phyloP scores from a whole-genome alignment of 1,140 invertebrate genomes.

The Zaprionus camerounensis region DNA sequence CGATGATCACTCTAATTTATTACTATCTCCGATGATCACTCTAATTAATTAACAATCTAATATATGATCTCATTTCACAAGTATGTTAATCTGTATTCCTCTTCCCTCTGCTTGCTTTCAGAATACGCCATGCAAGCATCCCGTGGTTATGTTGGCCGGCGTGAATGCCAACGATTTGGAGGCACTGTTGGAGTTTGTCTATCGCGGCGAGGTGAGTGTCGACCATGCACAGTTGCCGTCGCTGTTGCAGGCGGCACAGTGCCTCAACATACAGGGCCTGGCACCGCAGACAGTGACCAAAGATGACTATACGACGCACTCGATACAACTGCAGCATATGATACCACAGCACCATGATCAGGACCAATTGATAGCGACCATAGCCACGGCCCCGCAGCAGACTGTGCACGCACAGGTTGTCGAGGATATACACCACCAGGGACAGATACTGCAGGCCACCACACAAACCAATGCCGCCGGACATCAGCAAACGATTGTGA shows the following conservation, averaged over 20 bases:
- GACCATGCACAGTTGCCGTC: constrained; percentile 87
- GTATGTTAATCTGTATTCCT: background rate
- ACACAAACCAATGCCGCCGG: constrained; percentile 76
- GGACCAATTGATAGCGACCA: constrained; percentile 82
- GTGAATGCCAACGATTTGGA: constrained; percentile 87
- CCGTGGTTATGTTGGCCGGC: constrained; percentile 88
- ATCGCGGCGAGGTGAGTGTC: constrained; percentile 87
- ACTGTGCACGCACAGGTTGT: constrained; percentile 84
- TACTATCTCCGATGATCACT: no score
- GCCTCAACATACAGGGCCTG: constrained; percentile 87
- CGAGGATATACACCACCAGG: constrained; percentile 81
- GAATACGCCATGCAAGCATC: constrained; percentile 88
- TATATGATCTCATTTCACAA: background rate
- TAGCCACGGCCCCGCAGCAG: constrained; percentile 79
- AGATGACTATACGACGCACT: constrained; percentile 84
- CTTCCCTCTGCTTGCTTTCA: constrained; percentile 46
- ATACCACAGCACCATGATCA: constrained; percentile 83
- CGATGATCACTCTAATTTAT: background rate
- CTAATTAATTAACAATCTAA: background rate
- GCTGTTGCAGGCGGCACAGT: constrained; percentile 87
- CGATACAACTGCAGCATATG: constrained; percentile 85
- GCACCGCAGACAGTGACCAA: constrained; percentile 85
- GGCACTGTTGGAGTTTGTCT: constrained; percentile 87
- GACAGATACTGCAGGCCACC: constrained; percentile 78
- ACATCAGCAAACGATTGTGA: constrained; percentile 78